Base-by-base conservation (phyloP, 2,888 invertebrate genomes). In the Mythimna loreyi region DNA sequence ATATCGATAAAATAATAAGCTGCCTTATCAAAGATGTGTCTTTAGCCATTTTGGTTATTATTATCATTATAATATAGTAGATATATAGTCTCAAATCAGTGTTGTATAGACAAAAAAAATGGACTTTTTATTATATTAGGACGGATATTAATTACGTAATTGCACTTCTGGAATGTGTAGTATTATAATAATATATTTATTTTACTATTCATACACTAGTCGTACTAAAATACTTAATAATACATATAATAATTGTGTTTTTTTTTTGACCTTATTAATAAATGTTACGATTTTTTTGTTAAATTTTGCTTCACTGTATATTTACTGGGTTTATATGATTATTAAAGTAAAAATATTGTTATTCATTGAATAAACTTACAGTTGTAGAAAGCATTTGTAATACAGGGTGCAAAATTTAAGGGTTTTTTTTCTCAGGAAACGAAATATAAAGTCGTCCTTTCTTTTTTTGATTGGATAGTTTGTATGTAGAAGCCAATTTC, bases 101-200 rank as follows among this genome's bases (percentile, higher is more conserved):
- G 9, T n/a, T 13, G 9, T n/a, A 56, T 1, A 11, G 25, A 33
- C 45, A 43, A 58, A 13, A 60, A n/a, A 40, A 52, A 43, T 61
- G 13, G 40, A 23, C 11, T 52, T 36, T 62, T 66, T 67, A 67
- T 61, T 72, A 68, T 82, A 68, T 23, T 56, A 80, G 89, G 88
- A 89, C 89, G 89, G 89, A 86, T 77, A 81, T 28, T 76, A 80
- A 52, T 80, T 80, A 78, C 71, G 75, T 86, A 89, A 89, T 89
- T 89, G 89, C 89, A 89, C 89, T 89, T 87, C 76, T 76, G 89
- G 89, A 89, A 89, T 89, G 89, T 89, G 67, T 73, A 28, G 19
- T 71, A 69, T 72, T 67, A 61, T 71, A 62, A 68, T 67, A 49
- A 50, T 65, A 55, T 4, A n/a, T 3, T 56, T 77, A n/a, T 72